Conservation (phyloP, 2,888 invertebrate species). For the Amorpha juglandis region DNA sequence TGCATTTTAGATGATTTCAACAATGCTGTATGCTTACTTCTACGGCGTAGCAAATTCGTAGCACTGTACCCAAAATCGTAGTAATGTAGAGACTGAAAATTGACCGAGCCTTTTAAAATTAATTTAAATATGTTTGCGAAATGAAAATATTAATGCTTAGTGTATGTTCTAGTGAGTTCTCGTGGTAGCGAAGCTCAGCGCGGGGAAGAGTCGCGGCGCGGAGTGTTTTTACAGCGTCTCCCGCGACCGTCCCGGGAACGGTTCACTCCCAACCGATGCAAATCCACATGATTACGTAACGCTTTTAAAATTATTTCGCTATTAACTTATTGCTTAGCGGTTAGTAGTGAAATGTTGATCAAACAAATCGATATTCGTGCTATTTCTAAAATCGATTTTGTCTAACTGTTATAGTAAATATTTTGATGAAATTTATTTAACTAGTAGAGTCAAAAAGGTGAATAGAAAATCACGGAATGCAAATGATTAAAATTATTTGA, state of each 20-base stretch:
- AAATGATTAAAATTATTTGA: no score
- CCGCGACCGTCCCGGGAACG: slow-evolving; percentile 1
- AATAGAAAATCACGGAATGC: no score
- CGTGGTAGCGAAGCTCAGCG: slow-evolving; percentile 38
- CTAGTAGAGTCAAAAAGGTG: no score
- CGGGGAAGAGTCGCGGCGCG: slow-evolving; percentile 29
- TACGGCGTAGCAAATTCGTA: slow-evolving; percentile 1
- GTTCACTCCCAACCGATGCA: slow-evolving; percentile 34
- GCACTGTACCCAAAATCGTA: neutral
- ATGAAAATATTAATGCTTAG: neutral
- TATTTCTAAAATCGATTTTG: neutral
- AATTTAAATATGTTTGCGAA: neutral
- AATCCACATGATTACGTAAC: slow-evolving; percentile 30
- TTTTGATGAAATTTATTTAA: no score
- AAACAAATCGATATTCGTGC: neutral
- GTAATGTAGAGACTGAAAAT: neutral
- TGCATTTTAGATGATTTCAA: no score
- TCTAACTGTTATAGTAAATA: no score
- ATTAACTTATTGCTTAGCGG: slow-evolving; percentile 26
- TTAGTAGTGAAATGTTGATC: neutral
- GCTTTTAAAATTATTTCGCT: slow-evolving; percentile 30
- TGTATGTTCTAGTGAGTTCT: slow-evolving; percentile 36
- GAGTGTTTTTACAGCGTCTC: slow-evolving; percentile 57
- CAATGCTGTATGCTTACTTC: neutral
- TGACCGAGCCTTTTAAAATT: neutral